A percentile compares a stretch with the other conserved stretches of the same genome.
These are phyloP conservation scores for Pyrgilauda ruficollis DNA, from an alignment of 2,113 vertebrate species.

Conservation along the genomic window DNA sequence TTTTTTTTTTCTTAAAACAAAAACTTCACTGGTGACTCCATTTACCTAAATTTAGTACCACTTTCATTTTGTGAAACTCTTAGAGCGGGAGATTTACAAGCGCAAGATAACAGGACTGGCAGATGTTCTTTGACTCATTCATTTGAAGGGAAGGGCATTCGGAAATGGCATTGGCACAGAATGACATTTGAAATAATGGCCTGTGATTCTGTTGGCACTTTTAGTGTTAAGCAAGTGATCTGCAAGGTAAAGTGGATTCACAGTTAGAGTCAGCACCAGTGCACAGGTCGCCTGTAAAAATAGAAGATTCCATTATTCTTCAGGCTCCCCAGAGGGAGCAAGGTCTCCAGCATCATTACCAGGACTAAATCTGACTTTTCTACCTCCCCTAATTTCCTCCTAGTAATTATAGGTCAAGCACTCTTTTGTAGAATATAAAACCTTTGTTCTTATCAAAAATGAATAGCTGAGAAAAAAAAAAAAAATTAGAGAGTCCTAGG, in stretches of 20 bases:
- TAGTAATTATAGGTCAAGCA: constrained; percentile 99
- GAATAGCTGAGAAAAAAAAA: constrained; percentile 69
- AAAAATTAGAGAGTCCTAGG: constrained; percentile 70
- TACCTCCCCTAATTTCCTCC: constrained; percentile 86
- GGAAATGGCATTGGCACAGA: constrained; percentile 73
- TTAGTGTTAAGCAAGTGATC: constrained; percentile 88
- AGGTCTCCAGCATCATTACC: constrained; percentile 99
- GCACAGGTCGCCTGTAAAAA: constrained; percentile 96
- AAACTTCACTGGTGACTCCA: constrained; percentile 8
- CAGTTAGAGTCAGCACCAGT: constrained; percentile 85
- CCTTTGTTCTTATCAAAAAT: constrained; percentile 96
- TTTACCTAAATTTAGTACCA: constrained; percentile 55
- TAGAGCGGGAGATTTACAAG: constrained; percentile 63
- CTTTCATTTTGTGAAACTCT: constrained; percentile 55
- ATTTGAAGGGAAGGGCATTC: constrained; percentile 76
- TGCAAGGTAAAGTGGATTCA: constrained; percentile 85
- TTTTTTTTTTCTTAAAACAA: constrained; percentile 26
- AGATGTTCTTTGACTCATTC: constrained; percentile 78
- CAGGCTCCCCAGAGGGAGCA: constrained; percentile 87
- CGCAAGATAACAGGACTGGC: constrained; percentile 59
- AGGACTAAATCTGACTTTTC: constrained; percentile 95
- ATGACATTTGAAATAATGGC: constrained; percentile 91
- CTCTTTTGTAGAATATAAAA: constrained; percentile 98
- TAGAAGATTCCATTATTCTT: constrained; percentile 99
- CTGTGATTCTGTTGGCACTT: constrained; percentile 82